Percentiles rank a stretch among this genome's conserved stretches.
Evolutionary conservation across 1,140 invertebrate genomes (phyloP).

Genomic region (Aphelenchoides besseyi): DNA sequence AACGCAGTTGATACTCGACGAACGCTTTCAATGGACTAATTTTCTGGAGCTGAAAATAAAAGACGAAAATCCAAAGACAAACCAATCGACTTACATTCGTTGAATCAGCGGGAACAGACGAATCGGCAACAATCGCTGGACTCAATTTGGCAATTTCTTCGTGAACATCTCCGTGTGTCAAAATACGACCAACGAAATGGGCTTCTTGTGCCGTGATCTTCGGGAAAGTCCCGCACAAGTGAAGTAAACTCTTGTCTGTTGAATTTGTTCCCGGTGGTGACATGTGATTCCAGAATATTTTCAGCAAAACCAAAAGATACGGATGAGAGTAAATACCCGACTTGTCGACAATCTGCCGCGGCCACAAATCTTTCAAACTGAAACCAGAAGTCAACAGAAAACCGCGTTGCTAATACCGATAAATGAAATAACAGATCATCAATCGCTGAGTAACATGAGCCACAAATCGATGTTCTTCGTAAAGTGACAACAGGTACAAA

Average conservation of each 20-base stretch:
- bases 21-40: conserved; percentile 7
- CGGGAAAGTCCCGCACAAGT: conserved; percentile 24
- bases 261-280: conserved; percentile 19
- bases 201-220: conserved; percentile 37
- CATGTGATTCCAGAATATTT: conserved; percentile 33
- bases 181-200: conserved; percentile 31
- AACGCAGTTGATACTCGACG: conserved; percentile 16
- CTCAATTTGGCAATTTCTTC: neutral
- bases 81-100: neutral
- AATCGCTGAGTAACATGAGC: conserved; percentile 33
- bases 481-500: conserved; percentile 29
- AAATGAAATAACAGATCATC: conserved; percentile 30
- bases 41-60: conserved; percentile 10
- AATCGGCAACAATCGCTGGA: neutral
- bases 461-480: conserved; percentile 21
- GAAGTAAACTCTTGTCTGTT: conserved; percentile 20
- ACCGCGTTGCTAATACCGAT: conserved; percentile 5
- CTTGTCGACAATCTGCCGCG: conserved; percentile 24
- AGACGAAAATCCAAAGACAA: neutral
- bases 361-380: conserved; percentile 35
- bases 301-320: conserved; percentile 32
- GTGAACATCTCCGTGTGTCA: conserved; percentile 22
- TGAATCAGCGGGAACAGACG: neutral
- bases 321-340: conserved; percentile 27
- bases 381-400: conserved; percentile 16